Base-by-base conservation (phyloP, 2,113 vertebrate genomes). In the Mobula birostris region DNA sequence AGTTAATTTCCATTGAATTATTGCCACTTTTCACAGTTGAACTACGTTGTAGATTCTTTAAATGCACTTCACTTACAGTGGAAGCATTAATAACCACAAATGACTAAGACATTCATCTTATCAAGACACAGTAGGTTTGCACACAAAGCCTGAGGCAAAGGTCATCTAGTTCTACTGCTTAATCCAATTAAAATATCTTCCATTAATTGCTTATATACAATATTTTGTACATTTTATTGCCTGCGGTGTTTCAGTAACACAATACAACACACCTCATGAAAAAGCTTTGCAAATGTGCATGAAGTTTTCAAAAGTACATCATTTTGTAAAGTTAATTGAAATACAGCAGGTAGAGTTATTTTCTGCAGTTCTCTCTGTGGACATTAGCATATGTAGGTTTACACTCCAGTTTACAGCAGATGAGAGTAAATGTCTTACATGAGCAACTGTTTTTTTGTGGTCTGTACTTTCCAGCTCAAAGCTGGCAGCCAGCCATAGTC, bases 1-100 rank as follows among this genome's bases (percentile, higher is more conserved):
- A 66, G 88, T 40, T 92, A 70, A 92, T 92, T 92, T 21, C n/a
- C 66, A 70, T 36, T 72, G 88, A 92, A 92, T 72, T 92, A 92
- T 92, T 32, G 66, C 66, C 88, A 70, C 15, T 72, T 92, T 92
- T 92, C 88, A 87, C 83, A 27, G 83, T 58, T 24, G 11, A 87
- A 87, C 56, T 14, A 70, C 21, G 32, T 70, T 40, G 70, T 32
- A 66, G n/a, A 70, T 70, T 72, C 7, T n/a, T 17, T 32, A 72
- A 92, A 92, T 72, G 7, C 66, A 72, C n/a, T 66, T 66, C 27
- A 68, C 29, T 91, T 91, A 70, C n/a, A 40, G 7, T 70, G 9
- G 15, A 32, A 68, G n/a, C 21, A 92, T 92, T 92, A 70, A 92
- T 63, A 40, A 8, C 88, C 32, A 92, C 19, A 68, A 72, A 68